Base-by-base conservation (phyloP, 2,888 invertebrate genomes). In the Microctonus hyperodae region DNA sequence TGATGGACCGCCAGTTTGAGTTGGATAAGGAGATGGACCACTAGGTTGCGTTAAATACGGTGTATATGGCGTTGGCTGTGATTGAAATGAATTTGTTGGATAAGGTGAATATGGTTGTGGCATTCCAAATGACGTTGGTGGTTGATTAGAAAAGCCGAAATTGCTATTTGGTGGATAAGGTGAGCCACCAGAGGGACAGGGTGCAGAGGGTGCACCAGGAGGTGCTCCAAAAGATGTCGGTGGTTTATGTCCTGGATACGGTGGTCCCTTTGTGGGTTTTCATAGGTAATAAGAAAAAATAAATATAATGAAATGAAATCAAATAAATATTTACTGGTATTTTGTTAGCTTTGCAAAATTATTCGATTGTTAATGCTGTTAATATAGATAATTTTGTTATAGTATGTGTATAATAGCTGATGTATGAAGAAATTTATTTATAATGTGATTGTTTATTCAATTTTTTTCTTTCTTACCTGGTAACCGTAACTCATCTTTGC, bases 401-500 rank as follows among this genome's bases (percentile, higher is more conserved):
- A 5, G 16, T 2, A 16, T n/a, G 16, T 6, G 9, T 5, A 6
- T 10, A 31, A 33, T 16, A 16, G 10, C 2, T 64, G 55, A 68
- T 67, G 63, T 35, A 23, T 40, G 2, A 16, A 37, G 20, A 5
- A 6, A 13, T 44, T 20, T 50, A 10, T 31, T 5, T 1, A 40
- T n/a, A n/a, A n/a, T n/a, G n/a, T n/a, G n/a, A n/a, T n/a, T n/a
- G n/a, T n/a, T n/a, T n/a, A n/a, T n/a, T n/a, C n/a, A n/a, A n/a
- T n/a, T 35, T 44, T 60, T 58, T 67, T 51, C 5, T 5, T 72
- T 76, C 74, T 79, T 64, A 83, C 82, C 75, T 81, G 81, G 64
- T 83, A 83, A 59, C 81, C 82, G 78, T 83, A 83, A 74, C 80
- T 83, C 82, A 83, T 83, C 35, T 74, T 78, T 70, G 20, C 33